These are phyloP conservation scores for Acrocephalus kingi DNA, from an alignment of 2,113 vertebrate genomes.

Conservation along the genomic window DNA sequence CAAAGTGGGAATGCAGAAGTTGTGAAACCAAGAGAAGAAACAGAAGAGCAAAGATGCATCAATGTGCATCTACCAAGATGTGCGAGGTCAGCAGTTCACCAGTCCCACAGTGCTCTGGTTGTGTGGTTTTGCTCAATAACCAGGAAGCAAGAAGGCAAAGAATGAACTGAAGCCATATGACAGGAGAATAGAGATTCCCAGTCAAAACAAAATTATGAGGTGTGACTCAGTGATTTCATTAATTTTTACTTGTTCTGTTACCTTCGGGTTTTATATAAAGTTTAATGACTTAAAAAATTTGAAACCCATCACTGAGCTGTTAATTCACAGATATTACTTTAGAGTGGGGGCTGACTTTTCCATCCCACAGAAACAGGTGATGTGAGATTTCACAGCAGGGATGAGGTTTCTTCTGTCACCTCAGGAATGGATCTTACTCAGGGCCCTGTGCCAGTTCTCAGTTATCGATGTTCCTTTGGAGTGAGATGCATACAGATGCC, in stretches of 20 bases:
- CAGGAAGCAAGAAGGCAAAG: background rate
- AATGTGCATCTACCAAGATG: background rate
- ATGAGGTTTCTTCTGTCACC: background rate
- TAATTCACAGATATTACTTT: background rate
- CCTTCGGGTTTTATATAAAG: background rate
- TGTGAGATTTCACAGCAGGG: accelerated
- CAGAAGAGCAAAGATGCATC: background rate
- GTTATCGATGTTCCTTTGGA: background rate
- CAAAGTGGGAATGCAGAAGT: background rate
- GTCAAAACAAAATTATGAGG: background rate
- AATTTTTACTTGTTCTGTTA: background rate
- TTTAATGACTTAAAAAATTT: background rate
- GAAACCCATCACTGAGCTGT: background rate
- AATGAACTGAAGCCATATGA: background rate
- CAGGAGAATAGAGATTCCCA: background rate
- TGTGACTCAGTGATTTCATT: background rate
- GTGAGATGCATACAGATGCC: background rate
- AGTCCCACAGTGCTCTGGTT: background rate
- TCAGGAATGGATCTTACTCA: background rate
- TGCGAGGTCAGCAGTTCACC: background rate
- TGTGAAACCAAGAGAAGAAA: slow-evolving; percentile 1
- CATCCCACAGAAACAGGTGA: background rate
- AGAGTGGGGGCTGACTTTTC: background rate
- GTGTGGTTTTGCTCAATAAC: background rate
- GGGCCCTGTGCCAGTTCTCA: background rate